These are phyloP conservation scores for Hydrochoerus hydrochaeris DNA, from an alignment of 2,113 vertebrate genomes.

Conservation along the genomic window DNA sequence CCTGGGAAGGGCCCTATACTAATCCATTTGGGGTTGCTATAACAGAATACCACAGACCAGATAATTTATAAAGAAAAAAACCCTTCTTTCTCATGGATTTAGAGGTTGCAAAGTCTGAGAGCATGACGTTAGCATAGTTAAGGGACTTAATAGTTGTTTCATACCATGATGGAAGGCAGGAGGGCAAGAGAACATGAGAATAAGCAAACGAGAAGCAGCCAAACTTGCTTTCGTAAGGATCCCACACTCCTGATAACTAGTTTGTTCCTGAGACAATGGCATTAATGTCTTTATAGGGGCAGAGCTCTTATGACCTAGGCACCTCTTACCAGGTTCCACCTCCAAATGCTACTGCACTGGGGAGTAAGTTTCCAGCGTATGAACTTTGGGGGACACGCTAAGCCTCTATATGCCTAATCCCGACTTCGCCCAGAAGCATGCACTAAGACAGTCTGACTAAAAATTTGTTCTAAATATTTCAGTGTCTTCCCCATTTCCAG, in stretches of 20 bases:
- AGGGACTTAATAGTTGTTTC: neutral
- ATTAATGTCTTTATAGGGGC: neutral
- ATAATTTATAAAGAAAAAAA: neutral
- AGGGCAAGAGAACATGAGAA: neutral
- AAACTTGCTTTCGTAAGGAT: neutral
- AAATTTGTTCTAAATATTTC: neutral
- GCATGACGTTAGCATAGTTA: neutral
- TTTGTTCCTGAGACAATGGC: neutral
- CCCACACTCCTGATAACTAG: neutral
- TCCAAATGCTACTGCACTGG: too few relatives aligned
- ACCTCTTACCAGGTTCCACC: neutral
- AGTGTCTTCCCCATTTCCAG: neutral
- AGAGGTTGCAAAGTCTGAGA: neutral
- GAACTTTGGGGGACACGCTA: neutral
- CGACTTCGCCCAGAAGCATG: neutral
- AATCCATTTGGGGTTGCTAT: neutral
- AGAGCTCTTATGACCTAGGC: neutral
- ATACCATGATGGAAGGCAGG: neutral
- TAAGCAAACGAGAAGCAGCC: neutral
- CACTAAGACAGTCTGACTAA: neutral
- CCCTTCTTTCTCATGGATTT: neutral
- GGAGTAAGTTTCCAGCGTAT: neutral
- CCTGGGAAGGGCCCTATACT: neutral
- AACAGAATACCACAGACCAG: neutral
- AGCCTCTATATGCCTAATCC: neutral